Percentiles rank a stretch among this genome's conserved stretches.
phyloP scores from a whole-genome alignment of 2,113 vertebrate genomes.

The Trichechus manatus region DNA sequence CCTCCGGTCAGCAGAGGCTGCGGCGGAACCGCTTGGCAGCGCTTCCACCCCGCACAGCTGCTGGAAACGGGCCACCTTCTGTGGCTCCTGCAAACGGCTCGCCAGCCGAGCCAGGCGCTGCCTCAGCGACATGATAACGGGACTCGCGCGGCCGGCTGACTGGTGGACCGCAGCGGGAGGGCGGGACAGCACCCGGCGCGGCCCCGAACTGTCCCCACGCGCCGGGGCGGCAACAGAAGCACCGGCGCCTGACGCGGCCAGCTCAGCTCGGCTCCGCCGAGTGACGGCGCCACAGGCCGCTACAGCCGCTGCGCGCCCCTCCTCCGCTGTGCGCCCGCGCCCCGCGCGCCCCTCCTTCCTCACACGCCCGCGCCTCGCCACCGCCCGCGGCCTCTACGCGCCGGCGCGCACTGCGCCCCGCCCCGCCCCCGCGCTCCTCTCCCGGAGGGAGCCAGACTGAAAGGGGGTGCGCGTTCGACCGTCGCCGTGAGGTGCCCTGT shows the following conservation, averaged over 20 bases:
- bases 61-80: slow-evolving; percentile 95
- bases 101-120: slow-evolving; percentile 82
- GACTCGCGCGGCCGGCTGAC: background rate
- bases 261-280: background rate
- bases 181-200: background rate
- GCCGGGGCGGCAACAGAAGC: background rate
- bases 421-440: background rate
- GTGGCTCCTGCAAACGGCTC: slow-evolving; percentile 91
- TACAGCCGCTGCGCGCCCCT: slow-evolving; percentile 44
- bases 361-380: background rate
- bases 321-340: slow-evolving; percentile 16
- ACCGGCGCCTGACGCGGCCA: background rate
- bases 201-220: slow-evolving; percentile 55
- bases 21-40: slow-evolving; percentile 42
- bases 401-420: background rate
- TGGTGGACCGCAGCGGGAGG: background rate
- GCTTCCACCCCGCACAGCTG: slow-evolving; percentile 92
- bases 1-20: slow-evolving; percentile 53
- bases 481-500: background rate
- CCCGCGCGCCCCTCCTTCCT: background rate
- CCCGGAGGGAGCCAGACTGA: background rate
- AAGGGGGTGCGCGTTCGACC: background rate
- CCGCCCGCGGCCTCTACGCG: background rate
- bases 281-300: slow-evolving; percentile 77
- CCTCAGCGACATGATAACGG: slow-evolving; percentile 82